Evolutionary conservation across 2,113 vertebrate species (phyloP).

Genomic region (Halcyon malimbica): DNA sequence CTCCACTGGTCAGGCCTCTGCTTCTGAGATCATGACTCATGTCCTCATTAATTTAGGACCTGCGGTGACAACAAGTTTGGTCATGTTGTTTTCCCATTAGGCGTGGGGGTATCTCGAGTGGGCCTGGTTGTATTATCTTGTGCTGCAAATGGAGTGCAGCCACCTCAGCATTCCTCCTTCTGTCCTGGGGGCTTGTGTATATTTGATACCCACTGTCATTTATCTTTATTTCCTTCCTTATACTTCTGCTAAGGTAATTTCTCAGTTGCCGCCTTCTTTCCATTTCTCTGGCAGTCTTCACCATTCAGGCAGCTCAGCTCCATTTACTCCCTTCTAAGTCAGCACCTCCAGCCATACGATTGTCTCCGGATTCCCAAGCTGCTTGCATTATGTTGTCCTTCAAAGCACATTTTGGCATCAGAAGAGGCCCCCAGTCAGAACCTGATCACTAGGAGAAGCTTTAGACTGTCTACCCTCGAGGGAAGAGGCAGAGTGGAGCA

Average conservation of each 20-base stretch:
- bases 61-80: neutral
- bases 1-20: neutral
- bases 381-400: neutral
- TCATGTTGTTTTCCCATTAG: neutral
- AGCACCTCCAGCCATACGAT: neutral
- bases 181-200: neutral
- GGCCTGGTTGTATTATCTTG: neutral
- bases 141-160: neutral
- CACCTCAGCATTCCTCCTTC: neutral
- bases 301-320: neutral
- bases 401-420: neutral
- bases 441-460: neutral
- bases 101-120: neutral
- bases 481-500: neutral
- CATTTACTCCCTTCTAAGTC: neutral
- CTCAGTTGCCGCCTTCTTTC: neutral
- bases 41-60: neutral
- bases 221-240: neutral
- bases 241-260: neutral
- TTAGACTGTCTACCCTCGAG: neutral
- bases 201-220: neutral
- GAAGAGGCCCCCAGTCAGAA: neutral
- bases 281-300: neutral
- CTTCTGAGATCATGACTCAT: neutral
- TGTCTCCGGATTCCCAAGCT: neutral